phyloP scores from a whole-genome alignment of 2,888 invertebrate genomes.

The Ceraclea dissimilis region DNA sequence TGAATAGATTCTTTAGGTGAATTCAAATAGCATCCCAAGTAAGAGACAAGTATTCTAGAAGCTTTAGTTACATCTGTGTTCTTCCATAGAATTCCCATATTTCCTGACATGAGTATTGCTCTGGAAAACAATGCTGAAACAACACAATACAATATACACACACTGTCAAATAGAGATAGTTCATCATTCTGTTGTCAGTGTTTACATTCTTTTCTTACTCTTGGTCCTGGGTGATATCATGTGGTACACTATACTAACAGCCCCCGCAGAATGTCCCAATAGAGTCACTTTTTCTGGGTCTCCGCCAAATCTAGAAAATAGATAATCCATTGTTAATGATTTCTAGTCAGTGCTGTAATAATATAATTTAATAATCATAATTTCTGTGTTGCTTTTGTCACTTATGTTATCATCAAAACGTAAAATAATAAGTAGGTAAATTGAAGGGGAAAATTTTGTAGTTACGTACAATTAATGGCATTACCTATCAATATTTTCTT shows the following conservation, averaged over 20 bases:
- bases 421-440: too few species aligned
- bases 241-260: constrained; percentile 60
- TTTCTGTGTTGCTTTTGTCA: too few species aligned
- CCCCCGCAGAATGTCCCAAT: constrained; percentile 76
- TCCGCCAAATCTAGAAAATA: constrained; percentile 70
- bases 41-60: constrained; percentile 50
- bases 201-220: too few species aligned
- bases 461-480: too few species aligned
- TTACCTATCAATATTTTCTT: constrained; percentile 70
- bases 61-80: constrained; percentile 38
- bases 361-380: too few species aligned
- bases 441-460: too few species aligned
- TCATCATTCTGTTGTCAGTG: too few species aligned
- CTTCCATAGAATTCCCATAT: constrained; percentile 35
- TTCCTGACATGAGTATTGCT: constrained; percentile 61
- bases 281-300: constrained; percentile 71
- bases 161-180: too few species aligned
- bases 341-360: too few species aligned
- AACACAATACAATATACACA: too few species aligned
- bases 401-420: background rate
- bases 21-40: constrained; percentile 45
- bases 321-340: too few species aligned
- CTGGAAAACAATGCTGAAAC: constrained; percentile 54
- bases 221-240: constrained; percentile 58
- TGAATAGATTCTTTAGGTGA: constrained; percentile 47